Percentiles rank a stretch among this genome's conserved stretches.
Evolutionary conservation across 2,888 invertebrate species (phyloP).

Genomic region (Dermolepida albohirtum): DNA sequence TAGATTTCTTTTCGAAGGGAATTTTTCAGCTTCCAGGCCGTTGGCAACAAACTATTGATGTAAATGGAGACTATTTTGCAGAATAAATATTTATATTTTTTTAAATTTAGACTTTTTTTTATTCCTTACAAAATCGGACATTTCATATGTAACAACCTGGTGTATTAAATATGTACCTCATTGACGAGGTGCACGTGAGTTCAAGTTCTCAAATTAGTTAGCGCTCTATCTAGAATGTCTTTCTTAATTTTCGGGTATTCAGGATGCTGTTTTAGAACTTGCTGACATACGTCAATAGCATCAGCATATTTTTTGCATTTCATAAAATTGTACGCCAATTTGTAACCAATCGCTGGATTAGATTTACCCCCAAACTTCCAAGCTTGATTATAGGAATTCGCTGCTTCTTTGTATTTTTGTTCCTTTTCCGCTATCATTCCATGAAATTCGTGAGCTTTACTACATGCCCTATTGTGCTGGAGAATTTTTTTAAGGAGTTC

Average conservation of each 20-base stretch:
- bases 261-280: constrained; percentile 83
- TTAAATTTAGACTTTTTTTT: too few species aligned
- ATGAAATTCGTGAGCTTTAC: constrained; percentile 89
- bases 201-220: constrained; percentile 79
- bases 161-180: too few species aligned
- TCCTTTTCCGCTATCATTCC: constrained; percentile 93
- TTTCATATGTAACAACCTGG: too few species aligned
- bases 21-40: too few species aligned
- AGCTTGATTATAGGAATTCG: constrained; percentile 84
- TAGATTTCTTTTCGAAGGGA: too few species aligned
- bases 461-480: constrained; percentile 88
- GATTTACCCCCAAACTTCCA: constrained; percentile 86
- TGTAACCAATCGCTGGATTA: constrained; percentile 91
- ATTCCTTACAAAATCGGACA: too few species aligned
- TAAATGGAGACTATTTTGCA: too few species aligned
- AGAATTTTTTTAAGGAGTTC: constrained; percentile 83
- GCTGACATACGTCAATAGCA: constrained; percentile 91
- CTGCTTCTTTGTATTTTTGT: constrained; percentile 88
- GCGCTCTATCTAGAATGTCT: constrained; percentile 93
- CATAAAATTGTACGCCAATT: constrained; percentile 90
- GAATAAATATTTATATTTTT: too few species aligned
- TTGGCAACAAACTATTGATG: too few species aligned
- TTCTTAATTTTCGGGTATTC: constrained; percentile 92
- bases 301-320: constrained; percentile 91
- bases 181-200: not conserved